Evolutionary conservation across 2,113 vertebrate species (phyloP).

Genomic region (Poecile atricapillus): DNA sequence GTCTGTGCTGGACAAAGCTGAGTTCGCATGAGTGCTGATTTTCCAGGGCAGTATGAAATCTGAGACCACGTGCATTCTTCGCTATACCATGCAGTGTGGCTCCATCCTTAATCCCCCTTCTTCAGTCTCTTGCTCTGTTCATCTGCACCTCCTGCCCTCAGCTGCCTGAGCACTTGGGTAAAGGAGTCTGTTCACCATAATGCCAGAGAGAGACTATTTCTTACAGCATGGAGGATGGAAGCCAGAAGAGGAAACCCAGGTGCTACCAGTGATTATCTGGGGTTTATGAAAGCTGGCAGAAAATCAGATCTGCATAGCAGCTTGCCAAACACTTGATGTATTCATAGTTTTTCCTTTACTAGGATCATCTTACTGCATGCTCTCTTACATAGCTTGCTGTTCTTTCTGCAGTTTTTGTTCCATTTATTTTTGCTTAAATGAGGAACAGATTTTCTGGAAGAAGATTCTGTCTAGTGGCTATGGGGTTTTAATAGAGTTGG

Average conservation of each 20-base stretch:
- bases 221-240: not conserved
- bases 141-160: not conserved
- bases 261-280: not conserved
- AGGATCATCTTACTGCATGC: not conserved
- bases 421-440: not conserved
- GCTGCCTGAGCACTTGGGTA: not conserved
- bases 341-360: not conserved
- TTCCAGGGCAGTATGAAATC: too few relatives aligned
- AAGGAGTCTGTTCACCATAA: not conserved
- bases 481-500: not conserved
- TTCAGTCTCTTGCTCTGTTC: not conserved
- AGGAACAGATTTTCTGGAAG: not conserved
- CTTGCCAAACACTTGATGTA: not conserved
- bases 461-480: not conserved
- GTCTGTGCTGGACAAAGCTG: not conserved
- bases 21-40: not conserved
- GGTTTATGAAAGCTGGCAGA: not conserved
- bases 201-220: not conserved
- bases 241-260: not conserved
- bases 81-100: accelerated
- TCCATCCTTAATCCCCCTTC: not conserved
- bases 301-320: not conserved
- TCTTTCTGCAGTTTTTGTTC: not conserved
- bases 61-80: not conserved
- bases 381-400: not conserved